Evolutionary conservation across 2,797 vertebrate genomes (phyloP), one percentile per base, ranked within the genome.

Genomic region (Ctenopoma kingsleyae): DNA sequence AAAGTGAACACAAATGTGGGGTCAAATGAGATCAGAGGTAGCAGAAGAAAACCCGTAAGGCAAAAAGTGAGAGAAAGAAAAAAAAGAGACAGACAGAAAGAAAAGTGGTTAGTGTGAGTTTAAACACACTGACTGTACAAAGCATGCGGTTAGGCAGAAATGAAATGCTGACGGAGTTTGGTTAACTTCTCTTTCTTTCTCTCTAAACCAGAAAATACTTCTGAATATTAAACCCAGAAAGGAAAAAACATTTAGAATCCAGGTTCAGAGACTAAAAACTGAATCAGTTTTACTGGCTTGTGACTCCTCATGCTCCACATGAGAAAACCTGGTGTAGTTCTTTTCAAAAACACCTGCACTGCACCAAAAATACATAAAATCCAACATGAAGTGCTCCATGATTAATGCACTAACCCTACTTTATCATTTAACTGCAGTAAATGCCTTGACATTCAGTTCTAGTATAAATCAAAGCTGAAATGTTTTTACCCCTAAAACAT

Each of bases 51-150:
- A 27, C 32, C 63, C 54, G 10, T 19, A 43, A 48, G 25, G 35
- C 63, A 69, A 49, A 64, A 67, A 53, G 25, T 27, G 10, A 66
- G 8, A 84, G 58, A 72, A 23, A 78, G 44, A 78, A 53, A 69
- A 64, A 74, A 17, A 75, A 75, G 53, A 71, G 43, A 64, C 27
- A 73, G 10, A 67, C 10, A 84, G 58, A 72, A 23, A 78, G 48
- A 80, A 49, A 69, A 64, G 76, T 10, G 20, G 74, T 89, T 89
- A 90, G 88, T 73, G 76, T 47, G 69, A 58, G 47, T 58, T 43
- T 12, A 1, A 74, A 75, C 58, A 77, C 66, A 72, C 61, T 0
- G 67, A 63, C 48, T 66, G 68, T 30, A 80, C 77, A 79, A 41
- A 70, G 80, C 76, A 68, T 69, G 62, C 67, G 61, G 74, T 66